Evolutionary conservation across 2,888 invertebrate species (phyloP).

Genomic region (Charanyca ferruginea): DNA sequence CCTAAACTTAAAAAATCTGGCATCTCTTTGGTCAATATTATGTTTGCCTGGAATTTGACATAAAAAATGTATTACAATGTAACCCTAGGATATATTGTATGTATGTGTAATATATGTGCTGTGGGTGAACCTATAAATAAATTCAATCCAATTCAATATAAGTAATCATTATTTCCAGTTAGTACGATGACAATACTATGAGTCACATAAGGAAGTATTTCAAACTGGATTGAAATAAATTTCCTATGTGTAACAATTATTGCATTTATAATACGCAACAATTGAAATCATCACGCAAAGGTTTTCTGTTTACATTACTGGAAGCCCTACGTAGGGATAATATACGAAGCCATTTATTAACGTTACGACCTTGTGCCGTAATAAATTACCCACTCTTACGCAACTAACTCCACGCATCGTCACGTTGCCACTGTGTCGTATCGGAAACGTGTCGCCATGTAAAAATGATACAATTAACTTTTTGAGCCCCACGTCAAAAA

Average conservation of each 20-base stretch:
- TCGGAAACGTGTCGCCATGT: neutral
- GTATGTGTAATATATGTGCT: no score
- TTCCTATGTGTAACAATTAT: neutral
- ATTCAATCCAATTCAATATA: no score
- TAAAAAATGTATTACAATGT: no score
- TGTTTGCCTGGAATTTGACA: no score
- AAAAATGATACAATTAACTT: neutral
- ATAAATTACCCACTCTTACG: slow-evolving; percentile 41
- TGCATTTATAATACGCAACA: slow-evolving; percentile 1
- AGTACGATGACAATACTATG: neutral
- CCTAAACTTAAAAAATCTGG: no score
- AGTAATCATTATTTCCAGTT: no score
- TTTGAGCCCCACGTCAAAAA: no score
- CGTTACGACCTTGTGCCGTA: slow-evolving; percentile 49
- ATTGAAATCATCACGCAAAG: slow-evolving; percentile 5
- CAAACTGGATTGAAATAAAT: neutral
- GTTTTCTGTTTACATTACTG: slow-evolving; percentile 20
- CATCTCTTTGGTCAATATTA: no score
- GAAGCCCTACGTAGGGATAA: slow-evolving; percentile 49
- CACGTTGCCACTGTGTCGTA: slow-evolving; percentile 11
- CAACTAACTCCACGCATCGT: slow-evolving; percentile 15
- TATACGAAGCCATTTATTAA: slow-evolving; percentile 48
- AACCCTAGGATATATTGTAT: no score
- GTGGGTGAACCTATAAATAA: no score
- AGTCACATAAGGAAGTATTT: slow-evolving; percentile 1